phyloP scores from a whole-genome alignment of 2,888 invertebrate genomes.

The Eupithecia abbreviata region DNA sequence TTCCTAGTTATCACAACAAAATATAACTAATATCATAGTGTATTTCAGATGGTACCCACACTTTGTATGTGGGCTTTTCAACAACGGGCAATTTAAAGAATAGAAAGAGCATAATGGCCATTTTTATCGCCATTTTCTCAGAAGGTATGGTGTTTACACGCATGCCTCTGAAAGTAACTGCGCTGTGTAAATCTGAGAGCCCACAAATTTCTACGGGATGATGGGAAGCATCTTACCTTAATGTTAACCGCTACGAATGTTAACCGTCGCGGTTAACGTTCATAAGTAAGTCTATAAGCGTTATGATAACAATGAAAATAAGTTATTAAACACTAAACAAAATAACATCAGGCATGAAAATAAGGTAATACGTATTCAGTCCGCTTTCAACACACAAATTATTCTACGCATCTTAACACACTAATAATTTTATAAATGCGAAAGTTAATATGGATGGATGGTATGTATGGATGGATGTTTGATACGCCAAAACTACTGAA shows the following conservation, averaged over 20 bases:
- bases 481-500: no score
- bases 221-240: background rate
- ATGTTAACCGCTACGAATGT: no score
- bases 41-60: background rate
- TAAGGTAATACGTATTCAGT: background rate
- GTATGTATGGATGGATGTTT: no score
- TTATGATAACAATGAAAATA: background rate
- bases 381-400: background rate
- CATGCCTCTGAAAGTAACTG: constrained; percentile 31
- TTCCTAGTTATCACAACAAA: no score
- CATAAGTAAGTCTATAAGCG: background rate
- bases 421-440: no score
- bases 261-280: no score
- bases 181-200: constrained; percentile 22
- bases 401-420: no score
- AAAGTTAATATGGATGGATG: no score
- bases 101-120: constrained; percentile 19
- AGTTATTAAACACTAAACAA: background rate
- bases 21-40: background rate
- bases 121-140: constrained; percentile 16
- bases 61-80: background rate
- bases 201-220: background rate
- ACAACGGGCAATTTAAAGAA: constrained; percentile 23
- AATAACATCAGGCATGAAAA: background rate
- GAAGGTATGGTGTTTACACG: constrained; percentile 33